Evolutionary conservation across 2,888 invertebrate genomes (phyloP), one percentile per base, ranked within the genome.

Genomic region (Cantharis rufa): DNA sequence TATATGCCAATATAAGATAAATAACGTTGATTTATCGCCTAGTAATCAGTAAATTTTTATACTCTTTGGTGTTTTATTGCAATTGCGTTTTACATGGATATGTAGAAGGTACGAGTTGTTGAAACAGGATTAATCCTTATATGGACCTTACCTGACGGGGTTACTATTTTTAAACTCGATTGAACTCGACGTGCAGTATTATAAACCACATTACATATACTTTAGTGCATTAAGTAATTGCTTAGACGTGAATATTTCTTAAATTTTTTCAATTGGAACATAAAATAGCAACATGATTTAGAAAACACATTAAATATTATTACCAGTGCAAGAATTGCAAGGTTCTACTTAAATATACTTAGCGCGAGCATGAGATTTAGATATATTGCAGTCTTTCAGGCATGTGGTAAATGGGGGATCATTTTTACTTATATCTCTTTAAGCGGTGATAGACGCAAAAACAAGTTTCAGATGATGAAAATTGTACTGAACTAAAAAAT

Each of bases 111-210:
- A 72, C 69, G 28, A 74, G 74, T 69, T 77, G 71, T 18, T 70
- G 71, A 61, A 18, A 69, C 74, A 71, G 28, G 62, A 71, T 74
- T 74, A 27, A 77, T 62, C 77, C 77, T 64, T 77, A 77, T 77
- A 74, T 69, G 77, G 77, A 77, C 64, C 77, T 77, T 48, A 69
- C 64, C 15, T 64, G 72, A 72, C 75, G 73, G 78, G 75, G 78
- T 75, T 75, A 75, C 66, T 75, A 62, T 27, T 66, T 66, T 72
- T 78, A 78, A 78, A 78, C 75, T 71, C 68, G 24, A 68, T 72
- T 78, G 75, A 75, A 78, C 75, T 75, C 71, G 48, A 75, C 75
- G 78, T 78, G 70, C 78, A 69, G 75, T 78, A 78, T 75, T 75
- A 75, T 72, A 75, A 78, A 18, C 64, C 21, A 18, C 24, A 66